Base-by-base conservation (phyloP, 2,113 vertebrate genomes). In the Mionectes macconnelli region DNA sequence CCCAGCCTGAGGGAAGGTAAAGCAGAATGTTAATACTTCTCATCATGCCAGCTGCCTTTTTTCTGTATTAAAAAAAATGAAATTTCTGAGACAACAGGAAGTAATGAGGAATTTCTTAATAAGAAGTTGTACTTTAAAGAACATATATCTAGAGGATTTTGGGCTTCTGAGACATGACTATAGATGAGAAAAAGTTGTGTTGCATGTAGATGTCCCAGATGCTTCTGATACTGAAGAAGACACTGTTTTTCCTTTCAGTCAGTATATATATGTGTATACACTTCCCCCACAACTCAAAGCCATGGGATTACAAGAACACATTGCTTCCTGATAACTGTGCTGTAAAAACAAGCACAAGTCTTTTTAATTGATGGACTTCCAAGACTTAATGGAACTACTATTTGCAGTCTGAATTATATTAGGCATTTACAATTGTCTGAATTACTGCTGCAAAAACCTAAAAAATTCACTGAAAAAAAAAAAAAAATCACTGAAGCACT, bases 1-100 rank as follows among this genome's bases (percentile, higher is more conserved):
- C 74, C 99, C 99, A 90, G 99, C 98, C 99, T 99, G 97, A 63
- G 42, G 91, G 91, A 97, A 90, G 94, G 84, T 93, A 95, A 96
- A 97, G 81, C 81, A 93, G 50, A 81, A 94, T 33, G 63, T 97
- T 93, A 97, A 69, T 78, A 95, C 93, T 92, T 97, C 90, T 95
- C 37, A 59, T 62, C 73, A 84, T 30, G 62, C 10, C 11, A 89
- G 50, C 45, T 30, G 40, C 21, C 24, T 37, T 81, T 91, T 35
- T 67, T 59, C 60, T 57, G n/a, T 60, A 73, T 60, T 84, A 31
- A 25, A 55, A 66, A 84, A 69, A 84, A 39, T 8, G 14, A 78
- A 23, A 5, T 37, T 92, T 64, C 62, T 80, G 37, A 90, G 62
- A 68, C 28, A 73, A 40, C 2, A 73, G 16, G 44, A 63, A 75